phyloP scores from a whole-genome alignment of 1,140 invertebrate species.

The Bombus confusus region DNA sequence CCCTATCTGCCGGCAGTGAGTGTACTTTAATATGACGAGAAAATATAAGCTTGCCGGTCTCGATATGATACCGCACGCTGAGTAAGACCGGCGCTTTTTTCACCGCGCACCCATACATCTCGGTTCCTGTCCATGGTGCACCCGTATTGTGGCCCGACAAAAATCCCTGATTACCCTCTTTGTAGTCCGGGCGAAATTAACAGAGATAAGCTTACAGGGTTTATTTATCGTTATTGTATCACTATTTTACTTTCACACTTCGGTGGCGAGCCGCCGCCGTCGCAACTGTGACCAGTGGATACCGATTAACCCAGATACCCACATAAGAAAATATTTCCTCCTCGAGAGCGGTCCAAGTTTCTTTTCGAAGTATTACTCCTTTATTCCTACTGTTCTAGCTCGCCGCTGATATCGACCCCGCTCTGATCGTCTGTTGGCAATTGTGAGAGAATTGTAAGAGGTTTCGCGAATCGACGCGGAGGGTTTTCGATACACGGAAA shows the following conservation, averaged over 20 bases:
- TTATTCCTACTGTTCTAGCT: background rate
- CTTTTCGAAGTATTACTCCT: background rate
- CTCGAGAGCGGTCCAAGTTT: background rate
- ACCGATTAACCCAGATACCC: conserved; percentile 54
- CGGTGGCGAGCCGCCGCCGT: conserved; percentile 32
- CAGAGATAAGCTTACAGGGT: conserved; percentile 48
- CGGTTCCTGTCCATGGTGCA: background rate
- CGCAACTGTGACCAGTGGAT: conserved; percentile 21
- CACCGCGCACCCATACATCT: no score
- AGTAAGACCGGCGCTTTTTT: conserved; percentile 28
- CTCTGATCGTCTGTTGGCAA: background rate
- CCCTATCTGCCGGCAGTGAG: conserved; percentile 44
- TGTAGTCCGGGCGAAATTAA: conserved; percentile 44
- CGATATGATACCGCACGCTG: conserved; percentile 57
- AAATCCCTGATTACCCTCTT: conserved; percentile 50
- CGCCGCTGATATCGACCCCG: conserved; percentile 5
- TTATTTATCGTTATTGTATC: conserved; percentile 53
- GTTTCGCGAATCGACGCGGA: background rate
- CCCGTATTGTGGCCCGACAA: conserved; percentile 16
- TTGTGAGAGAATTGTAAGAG: background rate
- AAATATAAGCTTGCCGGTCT: conserved; percentile 56
- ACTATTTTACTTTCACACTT: conserved; percentile 56
- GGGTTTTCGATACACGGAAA: background rate
- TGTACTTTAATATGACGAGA: conserved; percentile 58
- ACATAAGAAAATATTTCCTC: conserved; percentile 37